phyloP scores from a whole-genome alignment of 2,888 invertebrate genomes.

The Drosophila hawaiiensis region DNA sequence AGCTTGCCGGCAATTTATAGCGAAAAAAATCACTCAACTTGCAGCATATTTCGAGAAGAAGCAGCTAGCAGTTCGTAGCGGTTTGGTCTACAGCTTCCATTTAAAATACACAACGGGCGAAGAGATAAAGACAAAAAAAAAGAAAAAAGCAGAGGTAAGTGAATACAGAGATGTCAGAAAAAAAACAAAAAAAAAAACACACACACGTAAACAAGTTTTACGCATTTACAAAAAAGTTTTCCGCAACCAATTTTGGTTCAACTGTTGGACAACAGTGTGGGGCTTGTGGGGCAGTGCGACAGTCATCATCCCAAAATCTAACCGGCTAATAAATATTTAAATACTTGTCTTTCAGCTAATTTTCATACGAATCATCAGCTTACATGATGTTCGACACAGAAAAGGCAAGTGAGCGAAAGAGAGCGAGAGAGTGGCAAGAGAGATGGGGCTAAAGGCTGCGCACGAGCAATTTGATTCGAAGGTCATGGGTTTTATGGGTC shows the following conservation, averaged over 20 bases:
- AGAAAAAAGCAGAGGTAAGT: conserved; percentile 24
- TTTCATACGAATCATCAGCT: conserved; percentile 49
- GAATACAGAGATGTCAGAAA: conserved; percentile 39
- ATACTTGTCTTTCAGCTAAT: conserved; percentile 44
- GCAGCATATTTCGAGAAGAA: conserved; percentile 51
- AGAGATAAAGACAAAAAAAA: conserved; percentile 20
- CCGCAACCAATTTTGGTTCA: conserved; percentile 50
- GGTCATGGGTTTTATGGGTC: conserved; percentile 34
- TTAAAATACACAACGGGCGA: conserved; percentile 44
- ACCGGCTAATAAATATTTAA: conserved; percentile 42
- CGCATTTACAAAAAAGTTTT: conserved; percentile 77
- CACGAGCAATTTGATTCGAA: conserved; percentile 40
- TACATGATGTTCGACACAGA: neutral
- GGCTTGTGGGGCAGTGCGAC: conserved; percentile 18
- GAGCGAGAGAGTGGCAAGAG: neutral
- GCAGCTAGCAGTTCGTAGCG: conserved; percentile 19
- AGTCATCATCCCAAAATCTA: conserved; percentile 27
- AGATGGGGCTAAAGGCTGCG: conserved; percentile 11
- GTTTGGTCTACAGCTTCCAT: conserved; percentile 54
- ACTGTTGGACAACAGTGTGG: conserved; percentile 52
- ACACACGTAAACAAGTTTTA: conserved; percentile 77
- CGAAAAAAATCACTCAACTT: conserved; percentile 64
- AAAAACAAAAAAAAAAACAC: conserved; percentile 28
- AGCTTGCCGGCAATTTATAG: conserved; percentile 82
- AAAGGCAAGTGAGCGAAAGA: neutral